phyloP scores from a whole-genome alignment of 2,113 vertebrate genomes.

The Bubo blakistoni region DNA sequence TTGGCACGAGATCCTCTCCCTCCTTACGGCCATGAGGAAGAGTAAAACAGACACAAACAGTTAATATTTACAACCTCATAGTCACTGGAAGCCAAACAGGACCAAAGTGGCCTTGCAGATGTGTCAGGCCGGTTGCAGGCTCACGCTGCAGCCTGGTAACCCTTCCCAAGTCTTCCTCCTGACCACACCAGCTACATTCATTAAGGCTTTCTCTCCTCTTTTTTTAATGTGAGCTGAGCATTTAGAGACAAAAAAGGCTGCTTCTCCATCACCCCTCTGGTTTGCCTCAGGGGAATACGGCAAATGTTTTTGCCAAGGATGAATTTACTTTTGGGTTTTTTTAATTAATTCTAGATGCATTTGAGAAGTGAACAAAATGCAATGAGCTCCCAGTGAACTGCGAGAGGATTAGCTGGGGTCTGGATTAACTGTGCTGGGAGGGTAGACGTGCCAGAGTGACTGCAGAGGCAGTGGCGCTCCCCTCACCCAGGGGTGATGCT shows the following conservation, averaged over 20 bases:
- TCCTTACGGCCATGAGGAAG: not conserved
- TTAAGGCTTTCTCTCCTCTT: not conserved
- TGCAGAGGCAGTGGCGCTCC: fast-evolving
- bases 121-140: not conserved
- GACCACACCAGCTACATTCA: not conserved
- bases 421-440: slow-evolving; percentile 55
- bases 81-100: not conserved
- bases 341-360: slow-evolving; percentile 39
- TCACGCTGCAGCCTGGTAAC: not conserved
- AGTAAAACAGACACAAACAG: not conserved
- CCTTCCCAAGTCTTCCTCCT: fast-evolving
- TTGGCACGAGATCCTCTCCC: fast-evolving
- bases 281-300: fast-evolving
- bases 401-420: slow-evolving; percentile 49
- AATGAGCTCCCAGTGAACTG: slow-evolving; percentile 47
- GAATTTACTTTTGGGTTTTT: not conserved
- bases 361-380: slow-evolving; percentile 38
- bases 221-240: not conserved
- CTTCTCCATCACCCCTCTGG: not conserved
- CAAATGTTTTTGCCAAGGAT: not conserved
- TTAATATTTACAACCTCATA: not conserved
- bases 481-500: not conserved
- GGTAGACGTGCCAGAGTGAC: not conserved
- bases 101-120: not conserved
- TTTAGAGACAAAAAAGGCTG: not conserved